phyloP scores from a whole-genome alignment of 1,140 invertebrate species.

The Papilio polyxenes region DNA sequence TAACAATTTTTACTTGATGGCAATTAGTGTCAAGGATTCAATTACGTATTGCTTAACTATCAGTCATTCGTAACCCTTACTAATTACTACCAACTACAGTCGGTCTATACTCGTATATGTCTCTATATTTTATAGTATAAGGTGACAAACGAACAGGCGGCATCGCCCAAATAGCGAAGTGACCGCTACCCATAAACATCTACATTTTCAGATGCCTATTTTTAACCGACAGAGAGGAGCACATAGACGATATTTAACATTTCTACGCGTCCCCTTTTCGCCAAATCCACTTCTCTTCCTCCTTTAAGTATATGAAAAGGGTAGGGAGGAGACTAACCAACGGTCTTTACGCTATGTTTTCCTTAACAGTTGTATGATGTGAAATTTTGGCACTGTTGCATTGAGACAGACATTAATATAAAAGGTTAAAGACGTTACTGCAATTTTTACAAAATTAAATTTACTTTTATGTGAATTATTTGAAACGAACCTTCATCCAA shows the following conservation, averaged over 20 bases:
- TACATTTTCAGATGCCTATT: no score
- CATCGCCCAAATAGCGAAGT: no score
- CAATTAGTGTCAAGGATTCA: conserved; percentile 6
- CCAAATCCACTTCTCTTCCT: no score
- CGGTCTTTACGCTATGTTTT: not conserved
- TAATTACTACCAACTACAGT: not conserved
- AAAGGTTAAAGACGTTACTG: not conserved
- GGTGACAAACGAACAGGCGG: no score
- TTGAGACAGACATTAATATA: not conserved
- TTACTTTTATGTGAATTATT: conserved; percentile 40
- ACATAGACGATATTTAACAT: no score
- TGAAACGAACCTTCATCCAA: conserved; percentile 44
- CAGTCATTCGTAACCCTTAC: not conserved
- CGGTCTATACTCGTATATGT: no score
- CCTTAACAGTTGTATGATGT: not conserved
- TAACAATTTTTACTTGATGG: not conserved
- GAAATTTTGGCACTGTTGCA: not conserved
- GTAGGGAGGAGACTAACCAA: no score
- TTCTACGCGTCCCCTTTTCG: no score
- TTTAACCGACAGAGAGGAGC: no score
- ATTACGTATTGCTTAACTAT: not conserved
- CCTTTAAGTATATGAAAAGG: no score
- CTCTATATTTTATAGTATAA: no score
- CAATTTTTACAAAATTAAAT: conserved; percentile 29
- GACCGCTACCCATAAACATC: no score